phyloP scores from a whole-genome alignment of 2,797 vertebrate genomes.

The Peromyscus attwateri region DNA sequence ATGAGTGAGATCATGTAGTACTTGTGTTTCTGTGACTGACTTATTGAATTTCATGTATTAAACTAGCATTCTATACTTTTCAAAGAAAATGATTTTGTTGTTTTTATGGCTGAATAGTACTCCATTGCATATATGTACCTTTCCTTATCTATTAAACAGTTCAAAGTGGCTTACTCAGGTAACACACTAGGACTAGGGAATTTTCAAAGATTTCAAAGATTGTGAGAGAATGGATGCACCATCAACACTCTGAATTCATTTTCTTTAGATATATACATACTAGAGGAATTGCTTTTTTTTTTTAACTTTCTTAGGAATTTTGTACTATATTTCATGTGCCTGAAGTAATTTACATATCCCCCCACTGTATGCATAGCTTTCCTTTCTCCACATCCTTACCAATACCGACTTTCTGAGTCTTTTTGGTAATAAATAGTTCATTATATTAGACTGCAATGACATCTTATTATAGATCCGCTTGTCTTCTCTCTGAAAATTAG shows the following conservation, averaged over 20 bases:
- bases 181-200: neutral
- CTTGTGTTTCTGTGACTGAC: neutral
- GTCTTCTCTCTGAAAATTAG: neutral
- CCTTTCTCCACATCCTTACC: neutral
- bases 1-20: neutral
- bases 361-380: neutral
- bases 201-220: neutral
- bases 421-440: neutral
- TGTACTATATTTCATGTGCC: neutral
- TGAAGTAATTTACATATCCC: neutral
- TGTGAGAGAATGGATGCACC: neutral
- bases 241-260: neutral
- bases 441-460: neutral
- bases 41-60: neutral
- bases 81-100: neutral
- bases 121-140: neutral
- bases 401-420: neutral
- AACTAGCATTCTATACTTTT: neutral
- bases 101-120: neutral
- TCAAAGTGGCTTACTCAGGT: neutral
- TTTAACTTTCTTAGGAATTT: neutral
- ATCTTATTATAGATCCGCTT: neutral
- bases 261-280: neutral
- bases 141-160: neutral
- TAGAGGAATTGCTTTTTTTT: neutral